Evolutionary conservation across 2,113 vertebrate genomes (phyloP).

Genomic region (Xenus cinereus): DNA sequence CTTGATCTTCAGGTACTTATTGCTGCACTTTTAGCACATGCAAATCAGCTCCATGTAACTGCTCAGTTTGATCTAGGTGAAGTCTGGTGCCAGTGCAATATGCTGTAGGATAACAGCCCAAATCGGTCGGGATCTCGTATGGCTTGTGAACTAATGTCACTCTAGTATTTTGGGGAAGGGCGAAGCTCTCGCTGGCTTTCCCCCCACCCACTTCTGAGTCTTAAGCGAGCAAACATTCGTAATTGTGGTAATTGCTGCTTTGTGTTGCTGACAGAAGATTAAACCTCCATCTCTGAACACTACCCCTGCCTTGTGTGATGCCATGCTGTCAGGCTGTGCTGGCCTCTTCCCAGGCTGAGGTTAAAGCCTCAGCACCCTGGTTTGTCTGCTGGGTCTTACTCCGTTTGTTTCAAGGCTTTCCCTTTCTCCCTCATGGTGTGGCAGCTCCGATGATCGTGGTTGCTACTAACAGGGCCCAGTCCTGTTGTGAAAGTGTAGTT

Average conservation of each 20-base stretch:
- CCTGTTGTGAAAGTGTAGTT: background rate
- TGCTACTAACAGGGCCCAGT: background rate
- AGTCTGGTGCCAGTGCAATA: background rate
- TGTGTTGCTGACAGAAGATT: constrained; percentile 51
- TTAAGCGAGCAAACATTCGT: constrained; percentile 17
- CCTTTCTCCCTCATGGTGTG: background rate
- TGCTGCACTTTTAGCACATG: background rate
- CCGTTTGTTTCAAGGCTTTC: background rate
- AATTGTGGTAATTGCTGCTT: constrained; percentile 39
- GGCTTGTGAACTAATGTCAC: background rate
- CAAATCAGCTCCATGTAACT: background rate
- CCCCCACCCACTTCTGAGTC: background rate
- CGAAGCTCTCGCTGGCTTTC: background rate
- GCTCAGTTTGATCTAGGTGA: background rate
- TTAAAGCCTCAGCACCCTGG: background rate
- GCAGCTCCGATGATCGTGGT: background rate
- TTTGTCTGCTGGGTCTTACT: background rate
- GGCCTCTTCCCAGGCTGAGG: background rate
- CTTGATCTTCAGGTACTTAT: background rate
- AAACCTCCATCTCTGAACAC: constrained; percentile 20
- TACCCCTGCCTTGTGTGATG: background rate
- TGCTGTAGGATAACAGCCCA: background rate
- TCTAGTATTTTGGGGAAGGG: background rate
- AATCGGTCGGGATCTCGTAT: background rate
- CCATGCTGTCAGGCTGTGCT: fast-evolving